phyloP scores from a whole-genome alignment of 2,888 invertebrate genomes.

The Drosophila mimica region DNA sequence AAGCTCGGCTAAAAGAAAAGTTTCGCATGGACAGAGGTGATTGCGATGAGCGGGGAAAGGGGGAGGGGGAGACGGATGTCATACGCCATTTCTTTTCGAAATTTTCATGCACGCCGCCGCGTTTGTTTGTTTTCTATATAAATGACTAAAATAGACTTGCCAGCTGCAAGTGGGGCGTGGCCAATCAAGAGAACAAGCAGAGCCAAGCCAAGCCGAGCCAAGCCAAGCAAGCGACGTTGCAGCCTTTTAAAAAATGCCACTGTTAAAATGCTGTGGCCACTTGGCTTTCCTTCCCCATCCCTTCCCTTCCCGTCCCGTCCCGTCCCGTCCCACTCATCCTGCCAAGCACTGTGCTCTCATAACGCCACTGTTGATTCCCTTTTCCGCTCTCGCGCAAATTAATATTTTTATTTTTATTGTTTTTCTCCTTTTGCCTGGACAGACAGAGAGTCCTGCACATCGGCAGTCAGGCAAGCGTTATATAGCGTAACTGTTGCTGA shows the following conservation, averaged over 20 bases:
- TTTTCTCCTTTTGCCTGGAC: slow-evolving; percentile 35
- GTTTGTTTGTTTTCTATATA: slow-evolving; percentile 46
- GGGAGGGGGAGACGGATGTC: slow-evolving; percentile 54
- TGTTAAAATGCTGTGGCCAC: slow-evolving; percentile 73
- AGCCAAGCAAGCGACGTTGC: slow-evolving; percentile 22
- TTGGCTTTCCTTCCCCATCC: slow-evolving; percentile 24
- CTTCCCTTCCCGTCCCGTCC: neutral
- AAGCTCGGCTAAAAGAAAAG: slow-evolving; percentile 64
- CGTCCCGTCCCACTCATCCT: slow-evolving; percentile 3
- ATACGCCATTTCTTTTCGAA: slow-evolving; percentile 58
- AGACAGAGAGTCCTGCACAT: slow-evolving; percentile 27
- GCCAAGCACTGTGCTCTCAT: slow-evolving; percentile 9
- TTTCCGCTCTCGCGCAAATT: slow-evolving; percentile 54
- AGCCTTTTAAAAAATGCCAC: slow-evolving; percentile 67
- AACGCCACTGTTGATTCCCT: slow-evolving; percentile 6
- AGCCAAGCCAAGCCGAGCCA: neutral
- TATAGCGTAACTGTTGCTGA: slow-evolving; percentile 76
- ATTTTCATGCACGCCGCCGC: slow-evolving; percentile 54
- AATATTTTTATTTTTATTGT: slow-evolving; percentile 76
- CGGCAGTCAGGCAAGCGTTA: slow-evolving; percentile 52
- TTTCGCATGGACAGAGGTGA: slow-evolving; percentile 50
- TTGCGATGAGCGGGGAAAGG: neutral
- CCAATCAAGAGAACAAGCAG: slow-evolving; percentile 50
- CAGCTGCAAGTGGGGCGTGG: slow-evolving; percentile 59
- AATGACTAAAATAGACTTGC: slow-evolving; percentile 27